Base-by-base conservation (phyloP, 2,888 invertebrate species). In the Syrista parreyssii region DNA sequence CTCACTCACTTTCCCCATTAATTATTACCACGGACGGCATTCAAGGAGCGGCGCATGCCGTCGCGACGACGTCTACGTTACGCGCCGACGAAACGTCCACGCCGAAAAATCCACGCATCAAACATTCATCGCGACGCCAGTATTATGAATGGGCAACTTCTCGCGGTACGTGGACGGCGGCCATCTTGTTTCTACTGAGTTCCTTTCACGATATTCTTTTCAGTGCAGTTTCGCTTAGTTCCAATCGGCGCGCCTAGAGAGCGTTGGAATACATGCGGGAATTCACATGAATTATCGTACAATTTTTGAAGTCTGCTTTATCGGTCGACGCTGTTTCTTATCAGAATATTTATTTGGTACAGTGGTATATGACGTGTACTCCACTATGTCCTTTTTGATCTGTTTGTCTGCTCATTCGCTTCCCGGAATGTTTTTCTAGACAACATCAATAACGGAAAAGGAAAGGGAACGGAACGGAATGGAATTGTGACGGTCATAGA, bases 51-150 rank as follows among this genome's bases (percentile, higher is more conserved):
- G 40, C 40, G 40, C 40, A 55, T 23, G 40, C 40, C 40, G 34
- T 30, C 34, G 55, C 72, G 72, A 69, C 73, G 15, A 23, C 34
- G 78, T 71, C 76, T 79, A 82, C 80, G 79, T 79, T 79, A 80
- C 82, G 84, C 84, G 82, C 78, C 82, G 81, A 79, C 82, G 82
- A 86, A 86, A 82, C 78, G 80, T 82, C 73, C 82, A 68, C 74
- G 82, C 79, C 85, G 79, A 85, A 86, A 86, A 85, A 85, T 86
- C 85, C 80, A 82, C 83, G 83, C 82, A 83, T 84, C 82, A n/a
- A 75, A 71, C 74, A 77, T 77, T 77, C 75, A 77, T 77, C 40
- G 73, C 68, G 72, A 82, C 79, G 80, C 79, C 79, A 78, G 79
- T 80, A 79, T 79, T 77, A 76, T 79, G 72, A 72, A 69, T 74